These are phyloP conservation scores for Enteromius paludinosus DNA, from an alignment of 2,797 vertebrate species.

Conservation along the genomic window DNA sequence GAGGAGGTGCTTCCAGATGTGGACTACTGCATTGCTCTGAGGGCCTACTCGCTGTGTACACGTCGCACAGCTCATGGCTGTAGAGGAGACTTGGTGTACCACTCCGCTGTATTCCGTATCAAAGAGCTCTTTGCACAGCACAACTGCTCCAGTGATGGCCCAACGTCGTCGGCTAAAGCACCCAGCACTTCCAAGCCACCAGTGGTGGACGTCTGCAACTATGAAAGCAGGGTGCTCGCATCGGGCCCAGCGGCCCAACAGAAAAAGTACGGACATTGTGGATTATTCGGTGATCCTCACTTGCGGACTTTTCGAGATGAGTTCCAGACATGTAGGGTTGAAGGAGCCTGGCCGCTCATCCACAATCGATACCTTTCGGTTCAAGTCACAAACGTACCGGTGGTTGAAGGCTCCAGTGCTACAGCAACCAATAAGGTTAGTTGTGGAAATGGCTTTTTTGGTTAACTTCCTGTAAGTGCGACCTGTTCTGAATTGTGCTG, in stretches of 20 bases:
- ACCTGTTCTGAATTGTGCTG: neutral
- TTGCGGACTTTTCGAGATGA: slow-evolving; percentile 85
- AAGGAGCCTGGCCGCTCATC: slow-evolving; percentile 86
- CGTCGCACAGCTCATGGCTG: slow-evolving; percentile 79
- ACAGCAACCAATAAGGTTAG: slow-evolving; percentile 86
- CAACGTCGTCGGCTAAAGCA: slow-evolving; percentile 77
- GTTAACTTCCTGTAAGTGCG: neutral
- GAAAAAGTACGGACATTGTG: slow-evolving; percentile 84
- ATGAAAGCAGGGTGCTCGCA: slow-evolving; percentile 73
- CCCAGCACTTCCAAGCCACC: slow-evolving; percentile 72
- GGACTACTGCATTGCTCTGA: slow-evolving; percentile 83
- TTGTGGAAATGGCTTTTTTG: neutral
- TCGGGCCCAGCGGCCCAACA: slow-evolving; percentile 67
- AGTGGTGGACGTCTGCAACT: slow-evolving; percentile 78
- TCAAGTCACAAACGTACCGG: slow-evolving; percentile 86
- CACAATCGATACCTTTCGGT: slow-evolving; percentile 85
- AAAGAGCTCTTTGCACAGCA: slow-evolving; percentile 84
- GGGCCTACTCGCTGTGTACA: slow-evolving; percentile 82
- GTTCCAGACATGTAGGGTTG: slow-evolving; percentile 87
- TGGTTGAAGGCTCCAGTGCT: slow-evolving; percentile 82
- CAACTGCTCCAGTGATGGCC: slow-evolving; percentile 85
- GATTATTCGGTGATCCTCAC: slow-evolving; percentile 86
- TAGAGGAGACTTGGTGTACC: slow-evolving; percentile 83
- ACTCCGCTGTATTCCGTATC: slow-evolving; percentile 82
- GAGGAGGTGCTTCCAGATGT: slow-evolving; percentile 75